phyloP scores from a whole-genome alignment of 2,888 invertebrate species.

The Lutraria lutraria region DNA sequence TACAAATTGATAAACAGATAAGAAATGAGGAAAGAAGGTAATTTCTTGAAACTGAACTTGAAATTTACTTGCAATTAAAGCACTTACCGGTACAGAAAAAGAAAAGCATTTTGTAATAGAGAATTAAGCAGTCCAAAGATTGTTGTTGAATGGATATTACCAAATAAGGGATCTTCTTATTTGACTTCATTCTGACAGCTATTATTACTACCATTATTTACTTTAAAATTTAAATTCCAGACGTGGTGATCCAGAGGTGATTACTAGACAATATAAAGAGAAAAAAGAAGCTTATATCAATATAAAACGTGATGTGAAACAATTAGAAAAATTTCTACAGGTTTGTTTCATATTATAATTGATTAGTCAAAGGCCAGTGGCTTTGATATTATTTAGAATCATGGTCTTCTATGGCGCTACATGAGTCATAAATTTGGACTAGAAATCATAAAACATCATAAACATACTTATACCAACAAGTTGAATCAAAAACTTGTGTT shows the following conservation, averaged over 20 bases:
- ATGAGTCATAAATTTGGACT: no score
- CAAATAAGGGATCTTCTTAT: not conserved
- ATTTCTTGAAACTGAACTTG: not conserved
- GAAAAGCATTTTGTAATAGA: no score
- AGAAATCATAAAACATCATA: no score
- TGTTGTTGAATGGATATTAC: no score
- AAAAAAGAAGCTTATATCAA: constrained; percentile 78
- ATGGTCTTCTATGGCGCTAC: no score
- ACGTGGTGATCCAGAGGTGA: constrained; percentile 83
- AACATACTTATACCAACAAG: no score
- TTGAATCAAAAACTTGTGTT: no score
- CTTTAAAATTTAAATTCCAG: constrained; percentile 68
- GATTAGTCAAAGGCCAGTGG: no score
- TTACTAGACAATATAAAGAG: constrained; percentile 81
- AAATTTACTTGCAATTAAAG: not conserved
- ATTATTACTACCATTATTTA: no score
- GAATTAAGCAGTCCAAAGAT: no score
- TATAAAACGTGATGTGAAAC: constrained; percentile 69
- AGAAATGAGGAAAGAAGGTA: constrained; percentile 83
- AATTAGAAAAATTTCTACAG: constrained; percentile 72
- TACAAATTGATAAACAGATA: constrained; percentile 81
- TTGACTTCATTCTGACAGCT: not conserved
- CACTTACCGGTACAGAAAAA: no score
- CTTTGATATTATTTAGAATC: no score
- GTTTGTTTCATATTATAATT: constrained; percentile 59